Base-by-base conservation (phyloP, 2,113 vertebrate species). In the Ibidorhyncha struthersii region DNA sequence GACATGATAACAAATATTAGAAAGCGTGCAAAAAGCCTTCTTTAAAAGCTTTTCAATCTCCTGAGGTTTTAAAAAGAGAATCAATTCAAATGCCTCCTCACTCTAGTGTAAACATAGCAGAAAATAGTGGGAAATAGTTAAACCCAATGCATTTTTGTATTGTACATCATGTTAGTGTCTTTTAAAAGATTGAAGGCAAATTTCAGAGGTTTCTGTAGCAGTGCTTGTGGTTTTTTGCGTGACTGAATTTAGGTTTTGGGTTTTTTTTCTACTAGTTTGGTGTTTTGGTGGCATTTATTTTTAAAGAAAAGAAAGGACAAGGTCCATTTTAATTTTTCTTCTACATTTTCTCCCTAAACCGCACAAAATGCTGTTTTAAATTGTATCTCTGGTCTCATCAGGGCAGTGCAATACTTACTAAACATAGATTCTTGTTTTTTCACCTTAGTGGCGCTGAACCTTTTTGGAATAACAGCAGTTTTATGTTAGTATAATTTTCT, bases 31-130 rank as follows among this genome's bases (percentile, higher is more conserved):
- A 94, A 96, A 95, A 96, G 79, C 55, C 27, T 96, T 26, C 36
- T 90, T 89, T 97, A 96, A 95, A 96, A 97, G 91, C 84, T 97
- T 97, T 95, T 87, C 70, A 90, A 6, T 92, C 94, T 97, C 95
- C 30, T 36, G 96, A 82, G 94, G 34, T 92, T 93, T 95, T 93
- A 72, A 96, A 93, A 92, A 80, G 34, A 61, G 43, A 93, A 95
- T 89, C 8, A 93, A 29, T 90, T 93, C 71, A 96, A 93, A 93
- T 90, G 32, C 14, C 26, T 89, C 20, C 77, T 71, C 34, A 25
- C 59, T 59, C 14, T 45, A 62, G 20, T 85, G 67, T 88, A 80
- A 94, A 96, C 52, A 80, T 14, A 53, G 32, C 10, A 71, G 36
- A 89, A 90, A 94, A 87, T 45, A 50, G 29, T 67, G 72, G 32